A percentile compares a stretch with the other conserved stretches of the same genome.
Evolutionary conservation across 2,888 invertebrate species (phyloP).

Genomic region (Nephrotoma flavescens): DNA sequence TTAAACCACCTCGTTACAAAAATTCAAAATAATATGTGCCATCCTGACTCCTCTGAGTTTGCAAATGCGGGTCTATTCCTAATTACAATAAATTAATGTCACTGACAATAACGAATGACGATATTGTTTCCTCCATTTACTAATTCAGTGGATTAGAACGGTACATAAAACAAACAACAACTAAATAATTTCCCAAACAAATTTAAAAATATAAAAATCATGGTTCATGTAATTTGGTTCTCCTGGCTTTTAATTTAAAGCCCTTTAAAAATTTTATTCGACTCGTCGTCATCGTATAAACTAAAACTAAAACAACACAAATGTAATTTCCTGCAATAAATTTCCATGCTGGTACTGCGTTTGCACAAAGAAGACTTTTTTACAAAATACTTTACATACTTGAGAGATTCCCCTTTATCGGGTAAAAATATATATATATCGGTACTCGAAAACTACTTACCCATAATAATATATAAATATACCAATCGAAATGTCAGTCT

Average conservation of each 20-base stretch:
- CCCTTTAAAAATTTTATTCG: background rate
- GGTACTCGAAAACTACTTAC: background rate
- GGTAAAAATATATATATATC: background rate
- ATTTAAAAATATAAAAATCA: background rate
- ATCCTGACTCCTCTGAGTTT: too few species aligned
- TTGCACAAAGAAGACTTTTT: background rate
- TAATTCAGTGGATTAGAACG: background rate
- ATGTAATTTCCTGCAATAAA: background rate
- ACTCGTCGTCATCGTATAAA: background rate
- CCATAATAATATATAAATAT: background rate
- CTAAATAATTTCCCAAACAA: background rate
- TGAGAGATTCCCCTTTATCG: background rate
- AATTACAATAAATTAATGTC: background rate
- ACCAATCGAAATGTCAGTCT: background rate
- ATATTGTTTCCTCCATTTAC: background rate
- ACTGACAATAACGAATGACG: background rate
- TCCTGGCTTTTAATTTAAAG: background rate
- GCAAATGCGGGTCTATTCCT: too few species aligned
- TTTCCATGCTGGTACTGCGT: background rate
- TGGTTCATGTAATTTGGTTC: background rate
- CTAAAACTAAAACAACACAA: background rate
- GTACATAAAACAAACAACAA: background rate
- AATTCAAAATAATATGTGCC: too few species aligned
- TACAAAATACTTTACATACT: background rate
- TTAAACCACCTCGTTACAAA: too few species aligned